Evolutionary conservation across 2,797 vertebrate genomes (phyloP).

Genomic region (Hydrocynus forskahlii): DNA sequence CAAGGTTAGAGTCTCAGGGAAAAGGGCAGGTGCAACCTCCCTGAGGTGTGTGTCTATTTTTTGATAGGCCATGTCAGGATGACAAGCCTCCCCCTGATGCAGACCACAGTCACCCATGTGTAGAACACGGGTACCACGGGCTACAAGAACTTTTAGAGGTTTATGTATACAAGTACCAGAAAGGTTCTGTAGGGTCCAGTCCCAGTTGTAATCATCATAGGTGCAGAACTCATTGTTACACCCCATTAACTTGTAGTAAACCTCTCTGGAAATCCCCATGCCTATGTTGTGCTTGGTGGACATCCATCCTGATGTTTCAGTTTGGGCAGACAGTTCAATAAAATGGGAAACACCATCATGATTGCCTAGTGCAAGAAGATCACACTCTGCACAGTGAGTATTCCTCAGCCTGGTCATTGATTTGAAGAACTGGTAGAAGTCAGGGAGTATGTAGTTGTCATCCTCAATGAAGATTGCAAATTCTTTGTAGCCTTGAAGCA

Average conservation of each 20-base stretch:
- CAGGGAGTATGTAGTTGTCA: conserved; percentile 82
- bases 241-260: conserved; percentile 83
- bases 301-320: conserved; percentile 75
- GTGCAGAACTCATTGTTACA: conserved; percentile 79
- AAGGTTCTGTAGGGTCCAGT: conserved; percentile 83
- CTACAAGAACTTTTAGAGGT: conserved; percentile 76
- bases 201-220: conserved; percentile 87
- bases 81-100: conserved; percentile 75
- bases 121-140: conserved; percentile 75
- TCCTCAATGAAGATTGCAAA: conserved; percentile 78
- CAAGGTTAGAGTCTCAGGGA: conserved; percentile 67
- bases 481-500: conserved; percentile 74
- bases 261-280: conserved; percentile 76
- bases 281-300: conserved; percentile 81
- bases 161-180: conserved; percentile 80
- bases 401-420: conserved; percentile 68
- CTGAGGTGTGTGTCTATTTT: conserved; percentile 63
- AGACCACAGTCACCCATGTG: conserved; percentile 82
- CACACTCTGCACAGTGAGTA: conserved; percentile 72
- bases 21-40: conserved; percentile 64
- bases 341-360: conserved; percentile 69
- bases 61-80: conserved; percentile 68
- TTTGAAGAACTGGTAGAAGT: conserved; percentile 76
- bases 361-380: conserved; percentile 77
- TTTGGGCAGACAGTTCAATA: conserved; percentile 63